Evolutionary conservation across 2,888 invertebrate genomes (phyloP), one percentile per base, ranked within the genome.

Genomic region (Anthophora plumipes): DNA sequence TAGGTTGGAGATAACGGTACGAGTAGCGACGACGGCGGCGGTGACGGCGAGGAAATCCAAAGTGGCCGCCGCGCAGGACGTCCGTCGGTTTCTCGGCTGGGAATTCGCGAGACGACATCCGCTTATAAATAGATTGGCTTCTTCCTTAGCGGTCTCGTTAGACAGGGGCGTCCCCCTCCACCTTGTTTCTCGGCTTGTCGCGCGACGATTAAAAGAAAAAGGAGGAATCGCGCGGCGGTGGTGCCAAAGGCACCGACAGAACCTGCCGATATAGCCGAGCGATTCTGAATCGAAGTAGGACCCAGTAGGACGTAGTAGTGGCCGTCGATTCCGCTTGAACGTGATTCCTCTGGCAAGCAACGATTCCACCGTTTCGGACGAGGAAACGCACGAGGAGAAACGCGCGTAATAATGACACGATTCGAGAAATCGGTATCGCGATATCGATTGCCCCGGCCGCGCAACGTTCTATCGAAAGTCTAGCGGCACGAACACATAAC

Each of bases 51-150:
- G 70, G 60, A 48, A 77, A 77, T 66, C 43, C n/a, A 55, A 46
- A 20, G 68, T n/a, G 41, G 39, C 37, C 68, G 74, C 60, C 43
- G 60, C 31, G 46, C 54, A 37, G 11, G 66, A 68, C 75, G 79
- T 85, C 77, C 31, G 31, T 83, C 84, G 86, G 86, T 87, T 87
- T 87, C 86, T 77, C 79, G 85, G 59, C 75, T 73, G 67, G 55
- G 82, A 85, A 87, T 87, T 85, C 63, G 60, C 79, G 64, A 46
- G 66, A 54, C 79, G 39, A 68, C 76, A 22, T 31, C 14, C 46
- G 31, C 48, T 66, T 84, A 82, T 84, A 87, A 85, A 85, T 87
- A 85, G 73, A 80, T 68, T 50, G 25, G n/a, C 64, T 76, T 83
- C 69, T 82, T 82, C 69, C 73, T 66, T 59, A 69, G 66, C 37